Conservation (phyloP, 2,113 vertebrate genomes). For the Otus sunia region DNA sequence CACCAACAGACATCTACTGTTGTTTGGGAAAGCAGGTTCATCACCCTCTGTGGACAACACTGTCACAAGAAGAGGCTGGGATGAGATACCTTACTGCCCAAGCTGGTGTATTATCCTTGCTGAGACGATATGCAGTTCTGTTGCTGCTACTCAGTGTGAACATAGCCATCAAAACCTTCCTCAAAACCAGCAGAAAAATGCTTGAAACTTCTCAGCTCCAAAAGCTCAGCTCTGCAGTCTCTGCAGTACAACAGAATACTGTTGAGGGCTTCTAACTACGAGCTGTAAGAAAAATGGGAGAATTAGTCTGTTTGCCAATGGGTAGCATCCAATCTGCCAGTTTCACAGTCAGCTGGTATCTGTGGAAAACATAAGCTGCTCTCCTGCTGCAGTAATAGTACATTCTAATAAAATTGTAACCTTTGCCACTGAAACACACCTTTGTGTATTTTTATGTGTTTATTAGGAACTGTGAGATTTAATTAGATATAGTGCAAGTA, state of each 20-base stretch:
- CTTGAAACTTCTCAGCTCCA: background rate
- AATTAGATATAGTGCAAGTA: constrained; percentile 16
- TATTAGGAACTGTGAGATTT: background rate
- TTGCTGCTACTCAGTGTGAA: background rate
- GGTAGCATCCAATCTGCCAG: background rate
- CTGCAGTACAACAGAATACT: background rate
- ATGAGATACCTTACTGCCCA: background rate
- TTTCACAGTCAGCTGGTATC: background rate
- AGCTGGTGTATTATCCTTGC: background rate
- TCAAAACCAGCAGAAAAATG: background rate
- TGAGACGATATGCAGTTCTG: background rate
- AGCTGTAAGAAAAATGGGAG: background rate
- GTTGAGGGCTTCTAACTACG: background rate
- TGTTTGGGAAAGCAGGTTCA: background rate
- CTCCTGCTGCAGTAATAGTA: background rate
- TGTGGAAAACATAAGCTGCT: background rate
- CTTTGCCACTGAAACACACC: background rate
- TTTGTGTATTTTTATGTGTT: background rate
- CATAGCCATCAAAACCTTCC: background rate
- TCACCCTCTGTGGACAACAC: background rate
- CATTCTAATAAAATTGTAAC: constrained; percentile 15
- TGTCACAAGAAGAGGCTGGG: background rate
- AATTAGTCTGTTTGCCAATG: background rate
- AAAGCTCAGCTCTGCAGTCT: background rate
- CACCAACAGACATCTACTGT: background rate